These are phyloP conservation scores for Illadopsis cleaveri DNA, from an alignment of 2,113 vertebrate genomes.

Conservation along the genomic window DNA sequence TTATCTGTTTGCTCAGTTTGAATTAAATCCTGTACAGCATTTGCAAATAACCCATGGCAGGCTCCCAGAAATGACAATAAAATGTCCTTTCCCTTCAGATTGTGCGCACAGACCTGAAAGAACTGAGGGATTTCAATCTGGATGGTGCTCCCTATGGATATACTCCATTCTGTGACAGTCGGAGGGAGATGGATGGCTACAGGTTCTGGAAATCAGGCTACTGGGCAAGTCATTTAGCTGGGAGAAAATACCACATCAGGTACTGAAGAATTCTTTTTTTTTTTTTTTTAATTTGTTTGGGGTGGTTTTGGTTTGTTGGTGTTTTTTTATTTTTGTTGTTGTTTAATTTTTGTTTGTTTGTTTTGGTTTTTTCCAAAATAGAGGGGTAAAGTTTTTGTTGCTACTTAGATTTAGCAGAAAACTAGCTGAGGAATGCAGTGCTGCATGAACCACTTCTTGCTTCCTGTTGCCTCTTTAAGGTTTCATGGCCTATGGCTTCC, in stretches of 20 bases:
- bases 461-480: neutral
- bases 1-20: neutral
- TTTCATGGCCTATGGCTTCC: neutral
- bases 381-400: neutral
- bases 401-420: neutral
- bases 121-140: slow-evolving; percentile 90
- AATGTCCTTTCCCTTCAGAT: slow-evolving; percentile 77
- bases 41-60: neutral
- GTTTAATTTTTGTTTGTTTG: neutral
- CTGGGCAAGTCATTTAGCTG: slow-evolving; percentile 96
- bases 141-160: slow-evolving; percentile 97
- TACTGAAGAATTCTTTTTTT: slow-evolving; percentile 1
- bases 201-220: slow-evolving; percentile 98
- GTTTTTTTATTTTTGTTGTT: too few relatives aligned
- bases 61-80: neutral
- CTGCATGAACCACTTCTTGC: neutral
- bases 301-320: neutral
- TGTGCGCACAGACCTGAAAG: slow-evolving; percentile 94
- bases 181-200: slow-evolving; percentile 96
- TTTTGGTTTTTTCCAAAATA: neutral
- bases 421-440: rapidly evolving
- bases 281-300: neutral
- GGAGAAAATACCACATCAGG: slow-evolving; percentile 98
- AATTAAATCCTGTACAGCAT: neutral
- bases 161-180: slow-evolving; percentile 96